Evolutionary conservation across 2,113 vertebrate genomes (phyloP).

Genomic region (Ophthalmolycus amberensis): DNA sequence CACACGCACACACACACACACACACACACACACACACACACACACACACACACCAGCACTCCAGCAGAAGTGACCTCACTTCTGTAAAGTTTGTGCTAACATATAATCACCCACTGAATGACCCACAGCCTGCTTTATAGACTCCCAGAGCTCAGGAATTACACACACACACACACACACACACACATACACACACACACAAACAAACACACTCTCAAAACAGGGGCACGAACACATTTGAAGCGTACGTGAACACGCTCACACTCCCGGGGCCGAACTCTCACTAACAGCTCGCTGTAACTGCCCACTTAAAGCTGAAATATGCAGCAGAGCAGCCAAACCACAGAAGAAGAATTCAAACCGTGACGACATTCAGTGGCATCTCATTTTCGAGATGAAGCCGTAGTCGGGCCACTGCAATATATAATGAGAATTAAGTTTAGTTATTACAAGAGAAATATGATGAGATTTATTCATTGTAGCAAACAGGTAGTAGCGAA

Average conservation of each 20-base stretch:
- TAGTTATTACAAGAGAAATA: too few relatives aligned
- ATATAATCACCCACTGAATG: slow-evolving; percentile 70
- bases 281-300: slow-evolving; percentile 23
- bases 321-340: slow-evolving; percentile 27
- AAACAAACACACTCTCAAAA: not conserved
- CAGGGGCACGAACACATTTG: not conserved
- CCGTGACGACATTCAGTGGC: not conserved
- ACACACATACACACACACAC: slow-evolving; percentile 15
- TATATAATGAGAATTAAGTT: not conserved
- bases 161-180: slow-evolving; percentile 18
- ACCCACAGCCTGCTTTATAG: slow-evolving; percentile 63
- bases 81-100: slow-evolving; percentile 74
- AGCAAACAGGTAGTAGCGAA: too few relatives aligned
- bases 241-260: too few relatives aligned
- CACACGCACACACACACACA: slow-evolving; percentile 22
- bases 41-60: not conserved
- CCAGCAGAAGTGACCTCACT: slow-evolving; percentile 66
- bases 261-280: not conserved
- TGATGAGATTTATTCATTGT: too few relatives aligned
- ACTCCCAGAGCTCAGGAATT: slow-evolving; percentile 43
- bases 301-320: slow-evolving; percentile 33
- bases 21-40: slow-evolving; percentile 13
- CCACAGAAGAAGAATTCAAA: slow-evolving; percentile 34
- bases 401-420: not conserved
- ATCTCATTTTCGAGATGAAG: not conserved